These are phyloP conservation scores for Notospermus geniculatus DNA, from an alignment of 1,140 invertebrate species.

Conservation along the genomic window DNA sequence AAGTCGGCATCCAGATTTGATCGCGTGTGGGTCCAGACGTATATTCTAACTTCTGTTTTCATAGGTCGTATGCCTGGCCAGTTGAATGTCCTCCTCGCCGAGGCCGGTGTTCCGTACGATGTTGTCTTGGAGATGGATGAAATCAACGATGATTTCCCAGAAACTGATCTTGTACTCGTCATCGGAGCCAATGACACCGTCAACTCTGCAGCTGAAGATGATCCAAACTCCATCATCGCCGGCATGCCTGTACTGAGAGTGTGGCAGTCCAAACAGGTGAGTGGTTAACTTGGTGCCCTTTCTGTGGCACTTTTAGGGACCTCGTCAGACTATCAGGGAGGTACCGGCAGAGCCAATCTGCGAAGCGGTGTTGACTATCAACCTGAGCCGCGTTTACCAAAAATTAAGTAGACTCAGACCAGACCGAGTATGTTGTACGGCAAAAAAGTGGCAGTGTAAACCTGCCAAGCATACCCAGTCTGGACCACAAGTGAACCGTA, in stretches of 20 bases:
- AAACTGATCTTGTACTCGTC: constrained; percentile 82
- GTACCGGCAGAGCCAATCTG: too few species aligned
- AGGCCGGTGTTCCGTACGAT: constrained; percentile 90
- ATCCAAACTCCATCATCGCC: constrained; percentile 86
- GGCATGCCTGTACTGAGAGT: constrained; percentile 90
- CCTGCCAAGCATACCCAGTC: too few species aligned
- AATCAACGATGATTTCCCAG: constrained; percentile 83
- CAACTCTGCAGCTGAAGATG: constrained; percentile 87
- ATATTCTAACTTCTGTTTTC: constrained; percentile 2
- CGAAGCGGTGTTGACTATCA: too few species aligned
- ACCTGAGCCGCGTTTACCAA: too few species aligned
- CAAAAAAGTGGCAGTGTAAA: too few species aligned
- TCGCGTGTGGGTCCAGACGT: too few species aligned
- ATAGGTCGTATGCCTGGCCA: constrained; percentile 86
- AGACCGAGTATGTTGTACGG: too few species aligned
- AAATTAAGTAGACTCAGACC: too few species aligned
- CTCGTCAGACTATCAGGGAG: too few species aligned
- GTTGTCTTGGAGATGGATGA: constrained; percentile 92
- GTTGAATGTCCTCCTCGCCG: constrained; percentile 85
- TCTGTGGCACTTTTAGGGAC: too few species aligned
- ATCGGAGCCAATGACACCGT: constrained; percentile 93
- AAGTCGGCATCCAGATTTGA: too few species aligned
- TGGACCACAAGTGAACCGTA: too few species aligned
- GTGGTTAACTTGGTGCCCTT: neutral
- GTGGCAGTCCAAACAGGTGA: constrained; percentile 79